Evolutionary conservation across 2,113 vertebrate genomes (phyloP), one percentile per base, ranked within the genome.

Genomic region (Columba janthina): DNA sequence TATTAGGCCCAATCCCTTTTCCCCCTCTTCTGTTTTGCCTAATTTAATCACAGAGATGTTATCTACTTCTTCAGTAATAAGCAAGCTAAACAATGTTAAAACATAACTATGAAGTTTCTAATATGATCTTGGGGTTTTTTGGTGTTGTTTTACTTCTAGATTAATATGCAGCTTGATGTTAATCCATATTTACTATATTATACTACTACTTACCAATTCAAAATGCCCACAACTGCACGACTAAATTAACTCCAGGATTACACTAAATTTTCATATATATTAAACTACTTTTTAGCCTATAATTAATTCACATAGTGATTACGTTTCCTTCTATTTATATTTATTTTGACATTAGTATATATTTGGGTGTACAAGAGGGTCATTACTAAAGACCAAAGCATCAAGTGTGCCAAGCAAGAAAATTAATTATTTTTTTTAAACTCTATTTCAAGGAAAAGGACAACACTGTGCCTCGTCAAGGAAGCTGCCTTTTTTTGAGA

Each of bases 261-360:
- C 9, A 38, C 34, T 66, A 83, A 14, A 96, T 97, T 97, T 96
- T 93, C 82, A 96, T 96, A 96, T 93, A 95, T 95, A 96, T 97
- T 95, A 97, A 95, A 91, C 31, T 90, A 36, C 61, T 34, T 65
- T 86, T 93, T 84, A 69, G 51, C 28, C 53, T 90, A 21, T 75
- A 96, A 93, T 95, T 91, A 92, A 81, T 88, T 75, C 72, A 54
- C 9, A 26, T 15, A 84, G 15, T 28, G 32, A 90, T 94, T 88
- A 74, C 3, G n/a, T 54, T 92, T 88, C 44, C 60, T 86, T 88
- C 72, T 92, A 24, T 77, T 92, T 95, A 44, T 48, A 75, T 80
- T 73, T 80, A 80, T n/a, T 92, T 74, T 50, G 25, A 64, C 61
- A 61, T 86, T 83, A 84, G 50, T 93, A 90, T 77, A 67, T n/a